These are phyloP conservation scores for Cheumatopsyche charites DNA, from an alignment of 1,140 invertebrate genomes.

Conservation along the genomic window DNA sequence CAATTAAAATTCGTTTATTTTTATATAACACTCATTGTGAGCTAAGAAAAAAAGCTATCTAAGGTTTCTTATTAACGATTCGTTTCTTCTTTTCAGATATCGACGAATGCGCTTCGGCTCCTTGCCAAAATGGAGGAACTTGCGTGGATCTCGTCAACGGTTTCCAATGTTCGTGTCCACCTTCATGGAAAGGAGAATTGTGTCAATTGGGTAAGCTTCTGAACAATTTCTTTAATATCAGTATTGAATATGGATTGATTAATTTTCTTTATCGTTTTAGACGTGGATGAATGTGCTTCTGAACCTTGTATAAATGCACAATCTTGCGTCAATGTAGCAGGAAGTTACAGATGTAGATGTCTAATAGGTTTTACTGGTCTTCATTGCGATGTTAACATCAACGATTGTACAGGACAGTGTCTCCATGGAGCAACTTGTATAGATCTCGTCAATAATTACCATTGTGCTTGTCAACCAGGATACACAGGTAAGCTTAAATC, in stretches of 20 bases:
- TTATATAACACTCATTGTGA: neutral
- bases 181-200: constrained; percentile 80
- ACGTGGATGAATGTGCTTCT: constrained; percentile 70
- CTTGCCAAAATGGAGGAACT: constrained; percentile 86
- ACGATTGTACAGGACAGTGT: constrained; percentile 88
- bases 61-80: neutral
- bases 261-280: constrained; percentile 52
- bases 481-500: constrained; percentile 69
- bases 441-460: constrained; percentile 82
- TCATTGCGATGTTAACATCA: constrained; percentile 87
- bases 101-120: constrained; percentile 82
- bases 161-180: constrained; percentile 78
- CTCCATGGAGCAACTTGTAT: constrained; percentile 85
- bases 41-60: neutral
- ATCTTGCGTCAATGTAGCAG: constrained; percentile 79
- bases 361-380: constrained; percentile 85
- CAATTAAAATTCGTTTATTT: neutral
- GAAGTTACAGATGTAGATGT: constrained; percentile 83
- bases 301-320: constrained; percentile 82
- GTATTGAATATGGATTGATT: neutral
- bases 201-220: constrained; percentile 72
- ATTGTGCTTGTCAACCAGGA: constrained; percentile 80
- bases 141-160: constrained; percentile 78
- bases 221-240: neutral
- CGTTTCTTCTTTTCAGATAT: constrained; percentile 66